Conservation (phyloP, 1,140 invertebrate genomes). For the Camponotus vicinus region DNA sequence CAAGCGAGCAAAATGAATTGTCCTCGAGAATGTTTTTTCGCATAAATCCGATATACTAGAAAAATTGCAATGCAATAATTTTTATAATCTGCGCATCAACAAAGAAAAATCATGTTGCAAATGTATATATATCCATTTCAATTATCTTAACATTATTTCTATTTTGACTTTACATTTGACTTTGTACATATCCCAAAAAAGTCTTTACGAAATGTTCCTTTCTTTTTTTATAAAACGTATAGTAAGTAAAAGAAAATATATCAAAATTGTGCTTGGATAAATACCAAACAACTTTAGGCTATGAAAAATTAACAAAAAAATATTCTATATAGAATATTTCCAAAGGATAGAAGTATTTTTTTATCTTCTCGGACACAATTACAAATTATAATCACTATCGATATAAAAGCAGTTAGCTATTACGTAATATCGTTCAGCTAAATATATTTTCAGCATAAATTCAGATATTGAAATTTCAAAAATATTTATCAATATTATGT, state of each 20-base stretch:
- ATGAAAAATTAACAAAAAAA: too few relatives aligned
- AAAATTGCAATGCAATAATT: constrained; percentile 24
- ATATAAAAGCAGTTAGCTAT: neutral
- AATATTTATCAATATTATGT: neutral
- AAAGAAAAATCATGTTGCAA: neutral
- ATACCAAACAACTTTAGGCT: too few relatives aligned
- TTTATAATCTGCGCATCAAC: neutral
- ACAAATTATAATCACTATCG: too few relatives aligned
- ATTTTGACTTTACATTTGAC: neutral
- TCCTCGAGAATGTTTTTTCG: constrained; percentile 3
- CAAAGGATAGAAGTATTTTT: neutral
- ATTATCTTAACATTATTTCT: neutral
- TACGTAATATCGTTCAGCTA: neutral
- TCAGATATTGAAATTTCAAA: neutral
- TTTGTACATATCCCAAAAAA: neutral
- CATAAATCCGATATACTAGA: neutral
- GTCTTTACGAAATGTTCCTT: neutral
- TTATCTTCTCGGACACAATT: neutral
- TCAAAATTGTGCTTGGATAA: neutral
- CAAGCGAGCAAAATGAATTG: neutral
- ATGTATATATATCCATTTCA: neutral
- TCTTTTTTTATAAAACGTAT: too few relatives aligned
- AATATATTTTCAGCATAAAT: neutral
- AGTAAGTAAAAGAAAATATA: neutral
- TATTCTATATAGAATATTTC: too few relatives aligned